Percentiles rank a stretch among this genome's conserved stretches.
Evolutionary conservation across 2,888 invertebrate genomes (phyloP).

Genomic region (Lycia hirtaria): DNA sequence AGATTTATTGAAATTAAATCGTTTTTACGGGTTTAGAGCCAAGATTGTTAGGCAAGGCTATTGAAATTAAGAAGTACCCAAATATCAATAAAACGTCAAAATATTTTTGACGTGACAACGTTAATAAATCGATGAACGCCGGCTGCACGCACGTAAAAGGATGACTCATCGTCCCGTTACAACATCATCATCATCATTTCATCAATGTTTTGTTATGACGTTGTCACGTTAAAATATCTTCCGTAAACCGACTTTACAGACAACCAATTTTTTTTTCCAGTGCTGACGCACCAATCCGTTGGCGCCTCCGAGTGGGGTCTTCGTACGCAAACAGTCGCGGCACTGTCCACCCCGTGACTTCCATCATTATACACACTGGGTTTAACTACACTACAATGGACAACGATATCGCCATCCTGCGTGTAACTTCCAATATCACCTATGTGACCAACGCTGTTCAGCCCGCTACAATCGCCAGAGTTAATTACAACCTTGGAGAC

Average conservation of each 20-base stretch:
- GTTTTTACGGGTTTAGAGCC: no score
- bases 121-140: no score
- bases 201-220: no score
- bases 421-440: conserved; percentile 19
- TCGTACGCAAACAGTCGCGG: conserved; percentile 50
- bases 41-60: no score
- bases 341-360: conserved; percentile 32
- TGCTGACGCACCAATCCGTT: conserved; percentile 2
- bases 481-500: conserved; percentile 52
- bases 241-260: neutral
- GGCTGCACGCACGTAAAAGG: no score
- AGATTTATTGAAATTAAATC: no score
- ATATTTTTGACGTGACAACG: no score
- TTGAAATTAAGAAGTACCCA: no score
- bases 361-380: conserved; percentile 37
- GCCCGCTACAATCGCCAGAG: conserved; percentile 45
- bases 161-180: no score
- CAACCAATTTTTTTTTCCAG: neutral
- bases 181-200: no score
- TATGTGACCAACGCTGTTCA: conserved; percentile 26
- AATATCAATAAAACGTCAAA: no score
- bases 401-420: conserved; percentile 49
- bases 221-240: no score
- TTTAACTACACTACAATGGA: conserved; percentile 38
- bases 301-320: conserved; percentile 48